These are phyloP conservation scores for Xanthostigma xanthostigma DNA, from an alignment of 2,888 invertebrate genomes.

Conservation along the genomic window DNA sequence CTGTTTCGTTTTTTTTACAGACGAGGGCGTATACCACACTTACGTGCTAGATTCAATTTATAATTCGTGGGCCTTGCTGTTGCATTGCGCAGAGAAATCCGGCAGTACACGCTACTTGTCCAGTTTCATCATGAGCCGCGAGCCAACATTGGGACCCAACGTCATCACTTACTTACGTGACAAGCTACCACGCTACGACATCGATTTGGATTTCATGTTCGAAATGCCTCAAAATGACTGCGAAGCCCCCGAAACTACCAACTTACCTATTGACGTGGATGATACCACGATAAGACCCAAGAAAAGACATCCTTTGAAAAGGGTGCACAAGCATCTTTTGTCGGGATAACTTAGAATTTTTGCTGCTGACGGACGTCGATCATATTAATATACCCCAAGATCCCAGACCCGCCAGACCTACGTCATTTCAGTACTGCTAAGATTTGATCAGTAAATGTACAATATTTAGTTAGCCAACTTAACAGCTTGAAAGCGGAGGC, in stretches of 20 bases:
- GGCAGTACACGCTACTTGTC: conserved; percentile 66
- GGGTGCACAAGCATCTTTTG: too few species aligned
- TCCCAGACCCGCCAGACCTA: too few species aligned
- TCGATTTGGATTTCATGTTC: conserved; percentile 75
- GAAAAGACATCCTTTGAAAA: too few species aligned
- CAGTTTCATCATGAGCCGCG: conserved; percentile 62
- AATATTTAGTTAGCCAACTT: too few species aligned
- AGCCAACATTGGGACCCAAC: conserved; percentile 41
- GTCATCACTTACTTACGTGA: conserved; percentile 64
- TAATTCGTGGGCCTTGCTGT: conserved; percentile 62
- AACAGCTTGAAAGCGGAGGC: too few species aligned
- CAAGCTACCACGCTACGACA: conserved; percentile 64
- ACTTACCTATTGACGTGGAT: background rate
- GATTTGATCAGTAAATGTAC: too few species aligned
- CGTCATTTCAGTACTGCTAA: too few species aligned
- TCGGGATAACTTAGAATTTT: too few species aligned
- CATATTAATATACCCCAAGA: too few species aligned
- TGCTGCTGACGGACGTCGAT: too few species aligned
- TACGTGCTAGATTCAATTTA: conserved; percentile 77
- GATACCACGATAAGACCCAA: too few species aligned
- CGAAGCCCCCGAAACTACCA: conserved; percentile 22
- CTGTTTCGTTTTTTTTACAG: conserved; percentile 30
- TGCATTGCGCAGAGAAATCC: conserved; percentile 76
- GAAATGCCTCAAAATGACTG: conserved; percentile 63
- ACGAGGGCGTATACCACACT: conserved; percentile 79